A percentile compares a stretch with the other conserved stretches of the same genome.
phyloP scores from a whole-genome alignment of 2,888 invertebrate species.

The Gibbula magus region DNA sequence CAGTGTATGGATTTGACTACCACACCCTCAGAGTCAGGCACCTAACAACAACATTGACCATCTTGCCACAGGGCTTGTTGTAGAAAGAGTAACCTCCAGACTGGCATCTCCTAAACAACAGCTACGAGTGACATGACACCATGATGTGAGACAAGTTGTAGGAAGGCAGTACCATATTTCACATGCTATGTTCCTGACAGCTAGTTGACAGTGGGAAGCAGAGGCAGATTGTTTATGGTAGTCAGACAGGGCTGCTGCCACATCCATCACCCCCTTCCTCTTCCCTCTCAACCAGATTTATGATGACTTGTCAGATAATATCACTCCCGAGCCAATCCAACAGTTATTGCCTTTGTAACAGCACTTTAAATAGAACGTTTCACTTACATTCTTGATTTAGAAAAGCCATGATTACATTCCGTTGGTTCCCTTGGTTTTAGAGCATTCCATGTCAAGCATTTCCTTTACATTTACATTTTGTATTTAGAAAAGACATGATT shows the following conservation, averaged over 20 bases:
- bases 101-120: no score
- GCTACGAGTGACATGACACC: not conserved
- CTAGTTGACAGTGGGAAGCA: not conserved
- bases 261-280: not conserved
- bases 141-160: not conserved
- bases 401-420: no score
- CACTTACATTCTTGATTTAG: not conserved
- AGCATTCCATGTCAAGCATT: no score
- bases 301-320: not conserved
- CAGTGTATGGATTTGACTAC: no score
- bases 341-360: slow-evolving; percentile 2
- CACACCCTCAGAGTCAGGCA: no score
- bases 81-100: no score
- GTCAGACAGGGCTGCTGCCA: not conserved
- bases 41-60: no score
- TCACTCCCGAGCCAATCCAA: not conserved
- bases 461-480: no score
- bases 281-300: not conserved
- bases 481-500: no score
- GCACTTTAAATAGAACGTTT: not conserved
- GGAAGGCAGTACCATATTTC: not conserved
- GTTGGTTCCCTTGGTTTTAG: no score
- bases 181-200: not conserved
- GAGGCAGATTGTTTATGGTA: not conserved
- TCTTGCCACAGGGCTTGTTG: no score